Conservation (phyloP, 1,140 invertebrate genomes). For the Drosophila hydei region DNA sequence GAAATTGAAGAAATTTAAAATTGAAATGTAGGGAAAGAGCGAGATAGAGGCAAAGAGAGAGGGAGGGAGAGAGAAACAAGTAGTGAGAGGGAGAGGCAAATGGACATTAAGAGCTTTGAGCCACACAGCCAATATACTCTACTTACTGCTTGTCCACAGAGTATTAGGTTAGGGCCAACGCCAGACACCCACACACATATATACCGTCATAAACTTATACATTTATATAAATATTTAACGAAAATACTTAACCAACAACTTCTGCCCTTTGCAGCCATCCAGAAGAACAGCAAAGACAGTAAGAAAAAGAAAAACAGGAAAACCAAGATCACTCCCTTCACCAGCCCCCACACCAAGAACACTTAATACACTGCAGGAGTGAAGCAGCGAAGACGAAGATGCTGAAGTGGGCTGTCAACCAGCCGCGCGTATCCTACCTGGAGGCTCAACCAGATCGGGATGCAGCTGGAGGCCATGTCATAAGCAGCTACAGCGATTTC, state of each 20-base stretch:
- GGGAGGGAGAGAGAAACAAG: neutral
- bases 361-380: neutral
- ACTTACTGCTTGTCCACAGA: neutral
- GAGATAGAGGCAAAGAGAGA: too few species aligned
- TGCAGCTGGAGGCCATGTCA: neutral
- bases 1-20: too few species aligned
- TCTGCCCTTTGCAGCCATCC: slow-evolving; percentile 55
- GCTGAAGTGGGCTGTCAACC: slow-evolving; percentile 82
- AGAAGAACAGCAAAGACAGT: slow-evolving; percentile 21
- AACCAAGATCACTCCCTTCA: too few species aligned
- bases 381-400: slow-evolving; percentile 52
- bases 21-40: too few species aligned
- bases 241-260: slow-evolving; percentile 35
- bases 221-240: neutral
- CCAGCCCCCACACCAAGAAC: neutral
- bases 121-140: neutral
- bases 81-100: slow-evolving; percentile 16
- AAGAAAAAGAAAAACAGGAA: too few species aligned
- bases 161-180: neutral
- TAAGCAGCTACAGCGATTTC: slow-evolving; percentile 47
- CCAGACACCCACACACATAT: slow-evolving; percentile 5
- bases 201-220: neutral
- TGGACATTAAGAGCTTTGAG: neutral
- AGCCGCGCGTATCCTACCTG: slow-evolving; percentile 72
- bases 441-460: neutral